phyloP scores from a whole-genome alignment of 2,888 invertebrate genomes.

The Pseudococcus longispinus region DNA sequence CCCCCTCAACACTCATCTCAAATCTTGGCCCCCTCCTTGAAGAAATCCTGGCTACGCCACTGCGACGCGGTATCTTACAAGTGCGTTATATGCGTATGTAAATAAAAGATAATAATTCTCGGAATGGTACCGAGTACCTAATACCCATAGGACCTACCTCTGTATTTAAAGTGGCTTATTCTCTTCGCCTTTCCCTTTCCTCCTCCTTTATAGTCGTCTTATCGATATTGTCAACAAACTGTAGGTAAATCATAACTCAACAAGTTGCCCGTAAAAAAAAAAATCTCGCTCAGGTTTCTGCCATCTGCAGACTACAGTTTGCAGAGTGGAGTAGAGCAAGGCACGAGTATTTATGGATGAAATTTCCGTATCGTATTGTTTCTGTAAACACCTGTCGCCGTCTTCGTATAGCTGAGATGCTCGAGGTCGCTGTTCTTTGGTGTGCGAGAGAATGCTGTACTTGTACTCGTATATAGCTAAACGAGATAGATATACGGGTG shows the following conservation, averaged over 20 bases:
- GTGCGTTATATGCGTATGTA: not conserved
- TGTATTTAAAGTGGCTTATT: not conserved
- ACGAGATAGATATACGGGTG: not conserved
- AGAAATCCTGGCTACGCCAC: no score
- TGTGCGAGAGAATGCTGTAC: not conserved
- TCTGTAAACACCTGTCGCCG: not conserved
- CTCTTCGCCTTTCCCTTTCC: not conserved
- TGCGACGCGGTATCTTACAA: not conserved
- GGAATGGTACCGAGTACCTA: not conserved
- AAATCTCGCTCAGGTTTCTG: not conserved
- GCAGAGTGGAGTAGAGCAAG: not conserved
- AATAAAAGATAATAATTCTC: not conserved
- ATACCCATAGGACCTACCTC: not conserved
- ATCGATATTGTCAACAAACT: not conserved
- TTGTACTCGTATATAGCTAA: not conserved
- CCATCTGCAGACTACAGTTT: no score
- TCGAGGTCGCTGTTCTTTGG: not conserved
- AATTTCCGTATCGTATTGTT: not conserved
- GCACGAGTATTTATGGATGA: not conserved
- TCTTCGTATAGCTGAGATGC: not conserved
- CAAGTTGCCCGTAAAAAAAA: not conserved
- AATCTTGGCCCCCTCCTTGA: no score
- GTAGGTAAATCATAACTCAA: not conserved
- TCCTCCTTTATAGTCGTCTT: not conserved
- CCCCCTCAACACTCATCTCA: no score